phyloP scores from a whole-genome alignment of 1,140 invertebrate genomes.

The Lethrus apterus region DNA sequence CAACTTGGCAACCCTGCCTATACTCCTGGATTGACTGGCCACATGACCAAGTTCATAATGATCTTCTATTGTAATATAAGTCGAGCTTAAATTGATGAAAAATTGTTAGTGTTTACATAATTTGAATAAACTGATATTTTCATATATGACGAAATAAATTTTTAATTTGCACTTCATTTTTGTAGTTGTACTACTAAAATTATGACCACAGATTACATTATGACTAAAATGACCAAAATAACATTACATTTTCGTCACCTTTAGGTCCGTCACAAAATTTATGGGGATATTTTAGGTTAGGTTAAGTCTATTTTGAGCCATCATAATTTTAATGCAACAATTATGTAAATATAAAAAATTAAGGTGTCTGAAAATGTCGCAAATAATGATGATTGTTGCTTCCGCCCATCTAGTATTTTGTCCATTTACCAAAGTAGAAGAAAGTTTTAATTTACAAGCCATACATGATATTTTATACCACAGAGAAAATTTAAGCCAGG shows the following conservation, averaged over 20 bases:
- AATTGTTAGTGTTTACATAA: no score
- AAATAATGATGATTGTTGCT: slow-evolving; percentile 47
- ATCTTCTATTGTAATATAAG: no score
- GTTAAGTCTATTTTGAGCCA: slow-evolving; percentile 22
- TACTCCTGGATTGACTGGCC: no score
- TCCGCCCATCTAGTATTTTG: slow-evolving; percentile 76
- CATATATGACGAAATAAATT: no score
- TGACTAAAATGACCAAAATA: no score
- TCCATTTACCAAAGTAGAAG: slow-evolving; percentile 98
- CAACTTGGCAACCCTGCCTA: no score
- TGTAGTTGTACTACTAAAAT: no score
- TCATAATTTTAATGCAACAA: slow-evolving; percentile 21
- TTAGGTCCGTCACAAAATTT: not conserved
- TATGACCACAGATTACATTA: no score
- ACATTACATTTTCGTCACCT: not conserved
- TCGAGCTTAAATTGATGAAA: no score
- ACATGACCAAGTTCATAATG: no score
- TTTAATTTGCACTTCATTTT: no score
- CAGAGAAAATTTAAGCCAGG: slow-evolving; percentile 73
- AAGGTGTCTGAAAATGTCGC: slow-evolving; percentile 33
- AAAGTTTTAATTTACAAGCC: slow-evolving; percentile 98
- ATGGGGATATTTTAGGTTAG: slow-evolving; percentile 19
- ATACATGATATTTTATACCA: slow-evolving; percentile 95
- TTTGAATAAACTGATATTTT: no score
- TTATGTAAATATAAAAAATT: slow-evolving; percentile 25